phyloP scores from a whole-genome alignment of 1,140 invertebrate species.

The Drosophila lini region DNA sequence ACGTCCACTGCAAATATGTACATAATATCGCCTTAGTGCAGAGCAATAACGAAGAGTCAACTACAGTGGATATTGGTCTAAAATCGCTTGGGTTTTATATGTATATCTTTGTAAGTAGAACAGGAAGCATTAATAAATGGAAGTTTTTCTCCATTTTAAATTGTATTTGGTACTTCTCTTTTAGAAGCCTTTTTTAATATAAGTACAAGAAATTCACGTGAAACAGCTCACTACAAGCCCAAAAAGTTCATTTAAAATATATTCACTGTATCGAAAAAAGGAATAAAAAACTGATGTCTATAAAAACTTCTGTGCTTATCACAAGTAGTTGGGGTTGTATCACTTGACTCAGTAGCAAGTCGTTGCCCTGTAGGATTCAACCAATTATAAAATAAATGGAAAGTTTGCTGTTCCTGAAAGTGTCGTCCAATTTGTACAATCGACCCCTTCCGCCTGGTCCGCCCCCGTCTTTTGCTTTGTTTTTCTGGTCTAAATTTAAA shows the following conservation, averaged over 20 bases:
- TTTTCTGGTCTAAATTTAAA: conserved; percentile 72
- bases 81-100: background rate
- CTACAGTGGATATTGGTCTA: conserved; percentile 7
- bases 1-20: conserved; percentile 24
- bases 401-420: conserved; percentile 1
- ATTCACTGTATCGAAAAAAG: background rate
- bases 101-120: too few relatives aligned
- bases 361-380: conserved; percentile 1
- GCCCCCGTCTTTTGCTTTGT: conserved; percentile 1
- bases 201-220: background rate
- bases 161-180: background rate
- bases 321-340: conserved; percentile 10
- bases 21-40: conserved; percentile 6
- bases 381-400: background rate
- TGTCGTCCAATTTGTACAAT: conserved; percentile 6
- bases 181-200: background rate
- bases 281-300: background rate
- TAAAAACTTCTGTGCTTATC: background rate
- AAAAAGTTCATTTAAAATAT: background rate
- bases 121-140: background rate
- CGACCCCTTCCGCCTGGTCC: conserved; percentile 1
- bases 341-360: conserved; percentile 7
- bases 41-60: conserved; percentile 14
- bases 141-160: background rate
- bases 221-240: background rate